A percentile compares a stretch with the other conserved stretches of the same genome.
These are phyloP conservation scores for Baryphthengus martii DNA, from an alignment of 2,113 vertebrate species.

Conservation along the genomic window DNA sequence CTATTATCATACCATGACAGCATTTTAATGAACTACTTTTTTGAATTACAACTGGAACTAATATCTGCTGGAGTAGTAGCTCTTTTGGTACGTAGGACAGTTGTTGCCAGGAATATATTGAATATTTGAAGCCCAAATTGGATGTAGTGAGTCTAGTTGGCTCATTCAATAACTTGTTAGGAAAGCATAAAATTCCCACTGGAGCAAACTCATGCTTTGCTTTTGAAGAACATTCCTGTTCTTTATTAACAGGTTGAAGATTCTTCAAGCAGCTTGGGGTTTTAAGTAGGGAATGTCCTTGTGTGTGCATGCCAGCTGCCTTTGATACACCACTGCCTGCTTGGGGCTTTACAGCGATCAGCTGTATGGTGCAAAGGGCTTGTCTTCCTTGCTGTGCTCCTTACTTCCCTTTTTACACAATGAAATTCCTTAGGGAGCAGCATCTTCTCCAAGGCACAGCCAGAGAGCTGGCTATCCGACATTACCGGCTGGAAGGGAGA, in stretches of 20 bases:
- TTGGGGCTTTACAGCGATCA: neutral
- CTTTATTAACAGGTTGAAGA: neutral
- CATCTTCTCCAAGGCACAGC: neutral
- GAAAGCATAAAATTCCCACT: neutral
- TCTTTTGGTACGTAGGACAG: neutral
- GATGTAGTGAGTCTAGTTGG: neutral
- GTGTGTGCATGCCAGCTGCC: neutral
- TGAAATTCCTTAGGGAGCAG: neutral
- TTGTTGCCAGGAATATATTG: conserved; percentile 42
- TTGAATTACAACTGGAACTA: conserved; percentile 3
- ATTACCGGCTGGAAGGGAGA: neutral
- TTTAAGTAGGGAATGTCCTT: neutral
- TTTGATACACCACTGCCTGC: neutral
- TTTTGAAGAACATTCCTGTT: conserved; percentile 8
- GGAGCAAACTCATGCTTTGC: neutral
- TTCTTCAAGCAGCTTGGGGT: neutral
- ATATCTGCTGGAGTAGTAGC: conserved; percentile 9
- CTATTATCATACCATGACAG: neutral
- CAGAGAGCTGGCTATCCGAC: neutral
- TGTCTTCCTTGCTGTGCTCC: rapidly evolving
- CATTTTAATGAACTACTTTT: conserved; percentile 19
- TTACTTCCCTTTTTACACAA: neutral
- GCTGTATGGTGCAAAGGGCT: neutral
- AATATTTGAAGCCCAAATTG: conserved; percentile 4
- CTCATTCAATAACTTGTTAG: neutral